phyloP scores from a whole-genome alignment of 2,888 invertebrate genomes.

The Polydrusus tereticollis region DNA sequence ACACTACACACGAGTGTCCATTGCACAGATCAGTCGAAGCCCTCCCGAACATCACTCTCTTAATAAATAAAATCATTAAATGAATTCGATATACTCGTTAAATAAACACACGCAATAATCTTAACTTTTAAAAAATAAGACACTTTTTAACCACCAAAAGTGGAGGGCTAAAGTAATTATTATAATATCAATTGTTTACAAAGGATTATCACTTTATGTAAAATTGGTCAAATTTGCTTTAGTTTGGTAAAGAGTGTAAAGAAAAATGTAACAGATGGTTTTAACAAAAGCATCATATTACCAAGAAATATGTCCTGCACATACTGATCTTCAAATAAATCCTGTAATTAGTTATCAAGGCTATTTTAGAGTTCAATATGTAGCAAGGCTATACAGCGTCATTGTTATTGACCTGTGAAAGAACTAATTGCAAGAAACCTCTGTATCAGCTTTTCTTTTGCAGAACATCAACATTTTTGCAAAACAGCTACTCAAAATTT shows the following conservation, averaged over 20 bases:
- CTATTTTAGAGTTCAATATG: too few species aligned
- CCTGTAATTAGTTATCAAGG: too few species aligned
- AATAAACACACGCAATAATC: conserved; percentile 19
- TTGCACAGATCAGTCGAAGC: conserved; percentile 59
- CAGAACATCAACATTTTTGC: too few species aligned
- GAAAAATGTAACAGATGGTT: conserved; percentile 26
- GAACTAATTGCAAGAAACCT: too few species aligned
- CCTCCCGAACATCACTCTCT: conserved; percentile 46
- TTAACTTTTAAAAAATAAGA: conserved; percentile 35
- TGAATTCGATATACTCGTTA: conserved; percentile 20
- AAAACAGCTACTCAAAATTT: too few species aligned
- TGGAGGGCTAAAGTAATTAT: conserved; percentile 37
- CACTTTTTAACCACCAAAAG: conserved; percentile 39
- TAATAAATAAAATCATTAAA: conserved; percentile 16
- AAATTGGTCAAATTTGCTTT: conserved; percentile 35
- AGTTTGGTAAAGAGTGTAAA: conserved; percentile 11
- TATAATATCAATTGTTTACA: conserved; percentile 37
- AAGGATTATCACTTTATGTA: conserved; percentile 35
- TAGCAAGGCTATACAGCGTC: too few species aligned
- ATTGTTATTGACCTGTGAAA: too few species aligned
- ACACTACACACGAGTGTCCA: conserved; percentile 58
- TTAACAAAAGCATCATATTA: too few species aligned
- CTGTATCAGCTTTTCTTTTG: too few species aligned
- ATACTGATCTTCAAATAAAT: too few species aligned
- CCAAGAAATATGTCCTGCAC: too few species aligned